Conservation (phyloP, 2,888 invertebrate species). For the Penaeus monodon region DNA sequence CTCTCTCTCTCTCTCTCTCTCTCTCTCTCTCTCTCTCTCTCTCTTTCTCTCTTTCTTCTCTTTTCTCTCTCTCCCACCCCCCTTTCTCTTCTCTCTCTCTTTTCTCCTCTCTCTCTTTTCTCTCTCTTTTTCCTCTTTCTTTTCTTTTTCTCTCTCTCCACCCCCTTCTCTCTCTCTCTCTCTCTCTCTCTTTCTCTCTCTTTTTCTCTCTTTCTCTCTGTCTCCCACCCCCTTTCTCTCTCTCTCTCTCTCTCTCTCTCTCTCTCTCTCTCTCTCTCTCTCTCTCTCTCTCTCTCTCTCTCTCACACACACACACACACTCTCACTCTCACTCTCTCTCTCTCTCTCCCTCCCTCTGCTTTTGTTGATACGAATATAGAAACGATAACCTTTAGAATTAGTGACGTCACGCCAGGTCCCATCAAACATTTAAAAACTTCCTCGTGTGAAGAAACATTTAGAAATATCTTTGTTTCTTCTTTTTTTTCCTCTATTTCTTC, state of each 20-base stretch:
- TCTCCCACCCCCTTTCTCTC: background rate
- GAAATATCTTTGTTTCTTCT: no score
- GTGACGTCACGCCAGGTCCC: no score
- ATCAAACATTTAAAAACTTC: no score
- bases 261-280: background rate
- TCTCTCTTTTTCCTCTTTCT: background rate
- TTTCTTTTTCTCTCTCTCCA: background rate
- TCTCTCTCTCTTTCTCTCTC: background rate
- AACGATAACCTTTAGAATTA: no score
- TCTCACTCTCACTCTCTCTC: no score
- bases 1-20: background rate
- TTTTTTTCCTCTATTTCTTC: no score
- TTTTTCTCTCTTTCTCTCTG: background rate
- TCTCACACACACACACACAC: background rate
- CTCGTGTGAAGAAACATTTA: no score
- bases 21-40: no score
- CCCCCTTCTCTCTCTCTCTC: constrained; percentile 16
- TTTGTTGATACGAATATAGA: no score
- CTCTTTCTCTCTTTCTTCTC: background rate
- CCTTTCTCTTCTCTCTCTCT: constrained; percentile 11
- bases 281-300: background rate
- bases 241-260: background rate
- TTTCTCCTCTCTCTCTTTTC: background rate
- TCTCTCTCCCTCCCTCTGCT: no score
- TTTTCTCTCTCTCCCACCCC: background rate